Base-by-base conservation (phyloP, 2,888 invertebrate species). In the Drosophila eohydei region DNA sequence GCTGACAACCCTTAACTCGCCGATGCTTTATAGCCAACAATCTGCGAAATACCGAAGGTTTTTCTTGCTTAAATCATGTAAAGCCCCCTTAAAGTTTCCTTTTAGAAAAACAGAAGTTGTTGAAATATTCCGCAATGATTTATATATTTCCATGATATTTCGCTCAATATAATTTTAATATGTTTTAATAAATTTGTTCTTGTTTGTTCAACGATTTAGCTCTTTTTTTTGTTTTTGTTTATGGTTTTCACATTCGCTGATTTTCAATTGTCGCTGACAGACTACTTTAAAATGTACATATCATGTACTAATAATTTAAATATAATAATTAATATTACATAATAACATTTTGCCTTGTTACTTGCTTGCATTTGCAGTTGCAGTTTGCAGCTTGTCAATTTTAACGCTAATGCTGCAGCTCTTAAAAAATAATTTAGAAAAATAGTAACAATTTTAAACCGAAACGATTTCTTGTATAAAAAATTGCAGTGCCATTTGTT, bases 71-170 rank as follows among this genome's bases (percentile, higher is more conserved):
- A 5, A 21, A 57, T 38, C 30, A 4, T 51, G 3, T 4, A 32
- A 4, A 54, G 38, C 36, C 6, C 3, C 11, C 1, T 3, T 9
- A 1, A 7, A 34, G 5, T 9, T 41, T 44, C 52, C 3, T n/a
- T 2, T 0, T 21, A 55, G 21, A 7, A 41, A 63, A 74, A 62
- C 6, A n/a, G 12, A 1, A 7, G 4, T 3, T 32, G 0, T 34
- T 66, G 32, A 72, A 80, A 74, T 81, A 67, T 87, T 84, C 76
- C 74, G 76, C 89, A 89, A 84, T 89, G 89, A 81, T 87, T 89
- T 83, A 81, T 87, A 73, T 84, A 87, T 89, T 84, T 89, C 63
- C 88, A 84, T 87, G 89, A 81, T 84, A 82, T 81, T 87, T 85
- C 83, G 84, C 88, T 89, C 88, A 89, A 81, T 81, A 89, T 82